A percentile compares a stretch with the other conserved stretches of the same genome.
Evolutionary conservation across 2,113 vertebrate species (phyloP).

Genomic region (Equus przewalskii): DNA sequence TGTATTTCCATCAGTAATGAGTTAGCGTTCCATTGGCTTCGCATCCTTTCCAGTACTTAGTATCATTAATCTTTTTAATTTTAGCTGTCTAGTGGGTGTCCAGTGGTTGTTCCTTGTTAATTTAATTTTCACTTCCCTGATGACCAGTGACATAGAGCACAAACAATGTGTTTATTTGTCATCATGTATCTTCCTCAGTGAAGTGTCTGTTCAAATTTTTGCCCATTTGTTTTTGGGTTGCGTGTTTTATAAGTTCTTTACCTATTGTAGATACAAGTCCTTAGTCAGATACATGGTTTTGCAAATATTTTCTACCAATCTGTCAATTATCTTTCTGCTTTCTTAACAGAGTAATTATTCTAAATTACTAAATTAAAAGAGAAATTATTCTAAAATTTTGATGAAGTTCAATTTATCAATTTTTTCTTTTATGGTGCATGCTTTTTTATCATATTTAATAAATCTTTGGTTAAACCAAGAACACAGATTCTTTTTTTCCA

Average conservation of each 20-base stretch:
- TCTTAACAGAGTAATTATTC: not conserved
- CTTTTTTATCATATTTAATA: not conserved
- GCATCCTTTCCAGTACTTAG: not conserved
- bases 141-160: not conserved
- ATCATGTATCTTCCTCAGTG: not conserved
- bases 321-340: not conserved
- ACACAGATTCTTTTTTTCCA: not conserved
- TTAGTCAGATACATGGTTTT: not conserved
- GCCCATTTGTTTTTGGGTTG: not conserved
- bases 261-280: not conserved
- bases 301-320: not conserved
- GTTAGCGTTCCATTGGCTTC: not conserved
- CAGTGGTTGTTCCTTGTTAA: not conserved
- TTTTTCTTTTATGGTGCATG: not conserved
- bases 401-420: not conserved
- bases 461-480: not conserved
- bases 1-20: not conserved
- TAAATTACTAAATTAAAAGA: not conserved
- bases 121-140: not conserved
- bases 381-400: not conserved
- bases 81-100: not conserved
- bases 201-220: not conserved
- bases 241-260: not conserved
- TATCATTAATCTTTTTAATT: not conserved
- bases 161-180: not conserved